These are phyloP conservation scores for Sericinus montela DNA, from an alignment of 2,888 invertebrate species.

Conservation along the genomic window DNA sequence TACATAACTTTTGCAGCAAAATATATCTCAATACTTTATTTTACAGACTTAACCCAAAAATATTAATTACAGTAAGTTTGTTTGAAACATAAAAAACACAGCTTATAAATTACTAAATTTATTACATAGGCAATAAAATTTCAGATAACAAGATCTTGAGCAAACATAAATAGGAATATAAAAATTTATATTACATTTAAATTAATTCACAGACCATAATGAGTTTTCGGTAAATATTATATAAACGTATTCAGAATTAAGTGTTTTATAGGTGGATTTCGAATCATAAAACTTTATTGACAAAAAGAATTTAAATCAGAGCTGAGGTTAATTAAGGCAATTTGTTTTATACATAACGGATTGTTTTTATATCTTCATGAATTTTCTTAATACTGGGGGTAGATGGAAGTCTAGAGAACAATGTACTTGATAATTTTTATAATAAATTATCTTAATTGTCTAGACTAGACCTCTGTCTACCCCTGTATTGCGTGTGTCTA, in stretches of 20 bases:
- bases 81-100: slow-evolving; percentile 5
- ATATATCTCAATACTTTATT: not conserved
- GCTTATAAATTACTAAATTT: slow-evolving; percentile 14
- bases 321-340: no score
- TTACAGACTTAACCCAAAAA: slow-evolving; percentile 10
- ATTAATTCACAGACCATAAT: slow-evolving; percentile 3
- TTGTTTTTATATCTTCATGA: no score
- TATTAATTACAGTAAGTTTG: slow-evolving; percentile 10
- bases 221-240: slow-evolving; percentile 1
- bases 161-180: slow-evolving; percentile 9
- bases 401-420: no score
- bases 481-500: no score
- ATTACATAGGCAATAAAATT: slow-evolving; percentile 13
- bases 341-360: no score
- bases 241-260: not conserved
- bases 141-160: slow-evolving; percentile 15
- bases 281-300: no score
- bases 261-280: not conserved
- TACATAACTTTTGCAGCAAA: no score
- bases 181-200: slow-evolving; percentile 14
- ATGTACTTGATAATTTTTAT: no score
- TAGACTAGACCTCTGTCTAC: no score
- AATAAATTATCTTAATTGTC: no score
- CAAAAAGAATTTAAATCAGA: no score
- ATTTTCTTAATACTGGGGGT: no score